Evolutionary conservation across 2,113 vertebrate species (phyloP).

Genomic region (Ceyx melanurus): DNA sequence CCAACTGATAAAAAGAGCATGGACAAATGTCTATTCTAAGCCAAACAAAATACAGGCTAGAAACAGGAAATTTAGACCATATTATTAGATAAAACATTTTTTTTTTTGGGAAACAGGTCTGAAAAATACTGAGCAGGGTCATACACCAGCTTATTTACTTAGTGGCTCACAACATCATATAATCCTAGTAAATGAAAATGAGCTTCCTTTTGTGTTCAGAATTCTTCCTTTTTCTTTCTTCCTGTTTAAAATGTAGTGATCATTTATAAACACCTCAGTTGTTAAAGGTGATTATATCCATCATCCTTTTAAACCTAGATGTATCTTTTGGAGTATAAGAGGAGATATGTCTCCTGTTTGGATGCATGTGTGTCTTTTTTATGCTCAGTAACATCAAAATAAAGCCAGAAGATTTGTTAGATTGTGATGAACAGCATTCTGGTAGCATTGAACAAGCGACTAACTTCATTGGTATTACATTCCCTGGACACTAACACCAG

Average conservation of each 20-base stretch:
- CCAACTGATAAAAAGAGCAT: background rate
- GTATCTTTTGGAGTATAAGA: background rate
- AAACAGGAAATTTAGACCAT: background rate
- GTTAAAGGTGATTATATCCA: background rate
- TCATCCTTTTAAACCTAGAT: background rate
- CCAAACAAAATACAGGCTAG: background rate
- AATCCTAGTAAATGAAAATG: background rate
- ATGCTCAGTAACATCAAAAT: background rate
- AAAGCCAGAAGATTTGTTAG: conserved; percentile 6
- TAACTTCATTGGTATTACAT: background rate
- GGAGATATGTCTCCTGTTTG: background rate
- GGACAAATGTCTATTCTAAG: background rate
- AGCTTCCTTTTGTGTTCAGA: background rate
- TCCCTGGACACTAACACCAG: background rate
- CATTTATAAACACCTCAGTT: background rate
- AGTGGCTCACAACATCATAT: background rate
- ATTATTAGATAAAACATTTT: background rate
- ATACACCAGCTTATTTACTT: background rate
- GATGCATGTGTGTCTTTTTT: background rate
- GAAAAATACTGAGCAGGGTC: background rate
- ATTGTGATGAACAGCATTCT: conserved; percentile 22
- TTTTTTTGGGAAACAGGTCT: background rate
- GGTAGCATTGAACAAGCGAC: conserved; percentile 9
- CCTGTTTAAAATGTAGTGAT: background rate
- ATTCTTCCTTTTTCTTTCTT: background rate